Base-by-base conservation (phyloP, 37 sponge, comb jelly and placozoan species). In the Ianthella basta region DNA sequence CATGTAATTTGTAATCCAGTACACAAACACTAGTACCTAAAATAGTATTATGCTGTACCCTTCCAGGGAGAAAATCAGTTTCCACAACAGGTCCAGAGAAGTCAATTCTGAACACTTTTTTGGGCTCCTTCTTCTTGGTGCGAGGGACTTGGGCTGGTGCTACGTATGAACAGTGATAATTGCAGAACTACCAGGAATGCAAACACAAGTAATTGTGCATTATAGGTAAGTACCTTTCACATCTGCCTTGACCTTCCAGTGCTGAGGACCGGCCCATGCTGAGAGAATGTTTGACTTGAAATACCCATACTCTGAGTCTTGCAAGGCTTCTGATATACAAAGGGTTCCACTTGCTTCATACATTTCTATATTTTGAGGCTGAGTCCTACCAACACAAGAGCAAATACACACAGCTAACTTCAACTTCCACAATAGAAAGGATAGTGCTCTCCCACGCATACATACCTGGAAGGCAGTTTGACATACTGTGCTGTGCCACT, bases 211-310 rank as follows among this genome's bases (percentile, higher is more conserved):
- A 56, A 53, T 55, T 60, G 10, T 56, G 4, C 10, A 3, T 53
- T 56, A 14, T 36, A 82, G 16, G 24, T 25, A 60, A 21, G 14
- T 35, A 81, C 35, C 56, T 32, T 60, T 80, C 35, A n/a, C 27
- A 30, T 55, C 69, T 29, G 89, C 60, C 37, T 82, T 80, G 10
- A 91, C 25, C 75, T 94, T 94, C 97, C 97, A 97, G 74, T 94
- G 95, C 32, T 84, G 85, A 35, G 97, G 97, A 27, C 97, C 97
- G 33, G 95, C 97, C 97, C 97, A 97, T 60, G 88, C 85, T 24
- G 91, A 50, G 30, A 90, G 23, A 2, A 89, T 79, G 36, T 78
- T 67, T n/a, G 85, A 86, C 30, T 86, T 79, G 85, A 97, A 95
- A 61, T 97, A 97, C 12, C 92, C 86, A 56, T 88, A 94, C 68